phyloP scores from a whole-genome alignment of 2,797 vertebrate genomes.

The Propithecus deckenii region DNA sequence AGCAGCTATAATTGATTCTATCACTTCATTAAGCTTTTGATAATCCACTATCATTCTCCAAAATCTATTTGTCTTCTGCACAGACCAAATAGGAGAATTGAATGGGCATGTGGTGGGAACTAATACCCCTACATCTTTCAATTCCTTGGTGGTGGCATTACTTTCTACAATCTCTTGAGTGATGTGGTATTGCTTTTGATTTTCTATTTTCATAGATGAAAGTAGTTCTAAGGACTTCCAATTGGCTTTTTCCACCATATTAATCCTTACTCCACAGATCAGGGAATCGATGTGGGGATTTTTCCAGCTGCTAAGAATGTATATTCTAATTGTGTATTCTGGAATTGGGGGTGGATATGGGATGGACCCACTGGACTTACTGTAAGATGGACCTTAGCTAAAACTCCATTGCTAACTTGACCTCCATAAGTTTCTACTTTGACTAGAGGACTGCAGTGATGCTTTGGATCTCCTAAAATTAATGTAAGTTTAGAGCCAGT shows the following conservation, averaged over 20 bases:
- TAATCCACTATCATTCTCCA: not conserved
- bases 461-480: not conserved
- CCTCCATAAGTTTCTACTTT: not conserved
- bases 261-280: not conserved
- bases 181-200: not conserved
- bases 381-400: not conserved
- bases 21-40: not conserved
- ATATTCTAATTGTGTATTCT: not conserved
- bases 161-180: not conserved
- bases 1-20: not conserved
- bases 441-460: not conserved
- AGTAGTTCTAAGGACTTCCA: not conserved
- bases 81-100: not conserved
- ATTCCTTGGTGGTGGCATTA: not conserved
- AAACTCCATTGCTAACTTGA: not conserved
- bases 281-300: not conserved
- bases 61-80: not conserved
- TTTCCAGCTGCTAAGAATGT: not conserved
- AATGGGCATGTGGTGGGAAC: not conserved
- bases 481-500: not conserved
- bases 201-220: not conserved
- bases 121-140: not conserved
- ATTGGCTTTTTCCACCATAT: not conserved
- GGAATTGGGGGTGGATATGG: too few relatives aligned
- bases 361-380: not conserved